Percentiles rank a stretch among this genome's conserved stretches.
Evolutionary conservation across 2,113 vertebrate genomes (phyloP).

Genomic region (Genyomyrus donnyi): DNA sequence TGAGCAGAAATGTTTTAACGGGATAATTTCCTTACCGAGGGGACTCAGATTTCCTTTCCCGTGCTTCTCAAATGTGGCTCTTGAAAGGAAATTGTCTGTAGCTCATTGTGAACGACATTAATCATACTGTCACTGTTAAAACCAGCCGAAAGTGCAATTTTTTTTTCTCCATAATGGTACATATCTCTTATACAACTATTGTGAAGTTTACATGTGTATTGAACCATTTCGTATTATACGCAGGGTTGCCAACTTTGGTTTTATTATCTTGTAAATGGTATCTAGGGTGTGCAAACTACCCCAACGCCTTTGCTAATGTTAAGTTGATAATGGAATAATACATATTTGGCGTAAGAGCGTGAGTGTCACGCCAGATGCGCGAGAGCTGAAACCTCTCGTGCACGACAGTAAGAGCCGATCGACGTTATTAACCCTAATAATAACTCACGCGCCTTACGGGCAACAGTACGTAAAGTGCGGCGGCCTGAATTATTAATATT

Average conservation of each 20-base stretch:
- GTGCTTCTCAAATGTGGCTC: not conserved
- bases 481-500: not conserved
- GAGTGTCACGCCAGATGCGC: too few relatives aligned
- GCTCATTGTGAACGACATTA: not conserved
- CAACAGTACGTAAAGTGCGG: not conserved
- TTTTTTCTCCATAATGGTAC: not conserved
- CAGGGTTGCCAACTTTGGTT: too few relatives aligned
- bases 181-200: not conserved
- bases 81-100: not conserved
- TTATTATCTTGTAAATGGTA: too few relatives aligned
- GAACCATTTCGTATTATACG: not conserved
- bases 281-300: too few relatives aligned
- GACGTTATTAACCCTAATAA: not conserved
- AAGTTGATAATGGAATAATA: too few relatives aligned
- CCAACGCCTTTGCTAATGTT: too few relatives aligned
- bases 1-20: not conserved
- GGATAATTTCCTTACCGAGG: not conserved
- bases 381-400: not conserved
- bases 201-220: not conserved
- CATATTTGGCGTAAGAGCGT: too few relatives aligned
- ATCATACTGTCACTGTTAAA: not conserved
- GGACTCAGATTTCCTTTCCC: not conserved
- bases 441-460: not conserved
- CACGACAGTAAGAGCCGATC: not conserved
- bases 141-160: not conserved